phyloP scores from a whole-genome alignment of 2,797 vertebrate species.

The Aplochiton taeniatus region DNA sequence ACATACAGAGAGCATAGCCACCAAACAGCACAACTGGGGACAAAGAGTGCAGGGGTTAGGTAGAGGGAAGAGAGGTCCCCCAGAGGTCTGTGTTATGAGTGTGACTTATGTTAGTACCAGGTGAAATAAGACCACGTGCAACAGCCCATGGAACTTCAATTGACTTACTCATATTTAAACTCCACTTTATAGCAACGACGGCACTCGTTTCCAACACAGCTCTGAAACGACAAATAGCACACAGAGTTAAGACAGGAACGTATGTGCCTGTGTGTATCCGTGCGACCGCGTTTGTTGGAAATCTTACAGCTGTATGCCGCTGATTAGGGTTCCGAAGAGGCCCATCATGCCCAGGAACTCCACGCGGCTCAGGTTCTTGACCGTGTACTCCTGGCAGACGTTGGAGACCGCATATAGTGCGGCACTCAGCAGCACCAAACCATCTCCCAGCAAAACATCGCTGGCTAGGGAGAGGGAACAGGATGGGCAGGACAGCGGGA shows the following conservation, averaged over 20 bases:
- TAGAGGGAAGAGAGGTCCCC: neutral
- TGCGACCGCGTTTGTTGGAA: neutral
- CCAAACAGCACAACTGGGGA: conserved; percentile 81
- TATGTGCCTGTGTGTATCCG: neutral
- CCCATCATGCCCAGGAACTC: conserved; percentile 98
- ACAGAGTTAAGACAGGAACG: neutral
- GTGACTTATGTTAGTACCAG: neutral
- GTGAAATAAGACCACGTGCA: neutral
- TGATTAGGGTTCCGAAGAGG: conserved; percentile 91
- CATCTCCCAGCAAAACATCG: conserved; percentile 86
- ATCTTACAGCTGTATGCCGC: conserved; percentile 90
- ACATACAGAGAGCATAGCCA: conserved; percentile 89
- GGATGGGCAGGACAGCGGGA: neutral
- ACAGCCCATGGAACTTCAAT: neutral
- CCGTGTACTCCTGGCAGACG: conserved; percentile 91
- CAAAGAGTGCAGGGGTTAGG: neutral
- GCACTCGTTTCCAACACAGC: conserved; percentile 80
- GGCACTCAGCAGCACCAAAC: conserved; percentile 91
- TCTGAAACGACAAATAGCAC: conserved; percentile 69
- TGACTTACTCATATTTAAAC: conserved; percentile 82
- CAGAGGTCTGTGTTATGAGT: neutral
- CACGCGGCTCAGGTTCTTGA: conserved; percentile 90
- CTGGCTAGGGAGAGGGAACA: conserved; percentile 67
- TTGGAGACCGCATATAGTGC: conserved; percentile 92
- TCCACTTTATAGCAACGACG: conserved; percentile 78